phyloP scores from a whole-genome alignment of 2,113 vertebrate species.

The Rhinolophus ferrumequinum region DNA sequence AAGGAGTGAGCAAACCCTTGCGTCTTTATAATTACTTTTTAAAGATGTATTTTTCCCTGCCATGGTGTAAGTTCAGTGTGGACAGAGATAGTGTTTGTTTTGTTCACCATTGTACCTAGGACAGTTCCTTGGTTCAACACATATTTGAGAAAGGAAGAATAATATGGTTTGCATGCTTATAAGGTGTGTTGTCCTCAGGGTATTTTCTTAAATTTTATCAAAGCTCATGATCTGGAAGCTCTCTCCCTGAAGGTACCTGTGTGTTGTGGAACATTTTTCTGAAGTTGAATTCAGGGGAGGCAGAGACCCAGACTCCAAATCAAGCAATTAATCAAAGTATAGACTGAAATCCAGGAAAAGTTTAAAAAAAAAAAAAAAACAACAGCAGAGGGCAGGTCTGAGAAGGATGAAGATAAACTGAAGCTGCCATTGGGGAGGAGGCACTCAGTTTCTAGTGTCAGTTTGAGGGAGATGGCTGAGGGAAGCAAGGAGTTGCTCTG shows the following conservation, averaged over 20 bases:
- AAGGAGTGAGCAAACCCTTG: background rate
- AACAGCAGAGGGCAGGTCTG: background rate
- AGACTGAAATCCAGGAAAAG: background rate
- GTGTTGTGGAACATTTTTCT: background rate
- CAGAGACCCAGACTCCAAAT: background rate
- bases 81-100: background rate
- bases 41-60: background rate
- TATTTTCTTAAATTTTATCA: background rate
- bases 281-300: background rate
- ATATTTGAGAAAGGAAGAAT: background rate
- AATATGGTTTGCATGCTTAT: background rate
- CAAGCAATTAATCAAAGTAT: background rate
- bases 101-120: background rate
- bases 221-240: background rate
- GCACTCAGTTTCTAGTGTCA: background rate
- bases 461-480: background rate
- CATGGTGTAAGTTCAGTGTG: background rate
- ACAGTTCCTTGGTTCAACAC: background rate
- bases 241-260: background rate
- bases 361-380: background rate
- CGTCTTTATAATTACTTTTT: background rate
- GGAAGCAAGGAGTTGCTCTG: background rate
- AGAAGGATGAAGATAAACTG: background rate
- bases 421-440: rapidly evolving
- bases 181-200: rapidly evolving